Evolutionary conservation across 1,140 invertebrate genomes (phyloP), one percentile per base, ranked within the genome.

Genomic region (Diorhabda elongata): DNA sequence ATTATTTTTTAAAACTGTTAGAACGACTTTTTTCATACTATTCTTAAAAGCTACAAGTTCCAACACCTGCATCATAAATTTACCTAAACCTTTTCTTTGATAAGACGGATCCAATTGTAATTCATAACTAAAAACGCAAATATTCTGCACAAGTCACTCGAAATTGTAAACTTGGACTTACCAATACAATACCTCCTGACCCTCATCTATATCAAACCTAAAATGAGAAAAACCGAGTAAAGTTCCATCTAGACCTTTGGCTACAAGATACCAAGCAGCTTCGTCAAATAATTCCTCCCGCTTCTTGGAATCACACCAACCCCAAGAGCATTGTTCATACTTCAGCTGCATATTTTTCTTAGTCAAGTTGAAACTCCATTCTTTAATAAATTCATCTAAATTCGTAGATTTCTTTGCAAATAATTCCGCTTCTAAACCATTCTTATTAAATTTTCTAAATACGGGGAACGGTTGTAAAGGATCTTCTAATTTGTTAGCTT

Each of bases 1-100:
- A 82, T 95, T 94, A 71, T 91, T 86, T 78, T 91, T 92, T 9
- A 94, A 87, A 43, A 92, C 88, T 5, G 93, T 95, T n/a, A 95
- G 79, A 71, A 94, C 86, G 45, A 95, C 86, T 85, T 93, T 93
- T 73, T 87, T 85, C 87, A 95, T 87, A 64, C 88, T 83, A 78
- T 88, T 89, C 64, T 86, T 86, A 67, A 85, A 86, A 7, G 90
- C 91, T 72, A 94, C 87, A n/a, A 88, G 81, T 80, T 94, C 92
- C 44, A 95, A 77, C 58, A 88, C 84, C 78, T 88, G 85, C 87
- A 94, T 89, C 79, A 95, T 87, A 79, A 92, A 93, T 76, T 89
- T 89, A 4, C 93, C 93, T 58, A 95, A 81, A 8, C 92, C 92
- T 83, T 90, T 89, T 61, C 89, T 82, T 69, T 88, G 85, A 59